These are phyloP conservation scores for Colistium nudipinnis DNA, from an alignment of 2,113 vertebrate genomes.

Conservation along the genomic window DNA sequence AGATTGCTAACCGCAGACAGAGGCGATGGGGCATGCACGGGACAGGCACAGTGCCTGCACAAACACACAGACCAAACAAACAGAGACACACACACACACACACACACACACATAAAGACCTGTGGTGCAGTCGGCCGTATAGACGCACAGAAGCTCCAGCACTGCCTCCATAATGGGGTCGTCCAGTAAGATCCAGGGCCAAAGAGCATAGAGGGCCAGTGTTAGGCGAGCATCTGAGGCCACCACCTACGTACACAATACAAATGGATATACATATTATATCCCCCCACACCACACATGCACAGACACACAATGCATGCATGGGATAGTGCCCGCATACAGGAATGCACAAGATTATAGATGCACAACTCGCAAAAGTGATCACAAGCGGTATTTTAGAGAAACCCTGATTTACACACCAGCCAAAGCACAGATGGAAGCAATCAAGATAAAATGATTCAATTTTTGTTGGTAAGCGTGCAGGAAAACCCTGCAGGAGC, in stretches of 20 bases:
- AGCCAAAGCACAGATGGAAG: conserved; percentile 29
- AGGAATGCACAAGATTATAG: conserved; percentile 7
- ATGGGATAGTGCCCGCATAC: not conserved
- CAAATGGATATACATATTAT: conserved; percentile 10
- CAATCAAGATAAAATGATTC: conserved; percentile 28
- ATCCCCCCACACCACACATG: not conserved
- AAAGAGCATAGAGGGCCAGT: conserved; percentile 84
- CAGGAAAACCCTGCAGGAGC: not conserved
- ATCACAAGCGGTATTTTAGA: conserved; percentile 16
- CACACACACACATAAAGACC: conserved; percentile 79
- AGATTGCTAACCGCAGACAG: conserved; percentile 58
- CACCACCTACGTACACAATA: conserved; percentile 79
- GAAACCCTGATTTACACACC: conserved; percentile 17
- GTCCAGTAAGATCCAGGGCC: conserved; percentile 92
- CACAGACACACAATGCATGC: not conserved
- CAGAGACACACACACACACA: conserved; percentile 20
- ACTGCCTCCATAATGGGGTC: conserved; percentile 85
- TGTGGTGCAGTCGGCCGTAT: conserved; percentile 86
- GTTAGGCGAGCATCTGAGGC: conserved; percentile 85
- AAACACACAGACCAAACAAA: conserved; percentile 46
- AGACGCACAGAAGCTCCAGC: conserved; percentile 94
- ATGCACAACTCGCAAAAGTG: conserved; percentile 3
- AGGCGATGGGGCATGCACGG: conserved; percentile 53
- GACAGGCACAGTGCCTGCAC: conserved; percentile 64
- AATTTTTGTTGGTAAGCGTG: conserved; percentile 19